Evolutionary conservation across 2,113 vertebrate genomes (phyloP), one percentile per base, ranked within the genome.

Genomic region (Psittacula cyanocephala): DNA sequence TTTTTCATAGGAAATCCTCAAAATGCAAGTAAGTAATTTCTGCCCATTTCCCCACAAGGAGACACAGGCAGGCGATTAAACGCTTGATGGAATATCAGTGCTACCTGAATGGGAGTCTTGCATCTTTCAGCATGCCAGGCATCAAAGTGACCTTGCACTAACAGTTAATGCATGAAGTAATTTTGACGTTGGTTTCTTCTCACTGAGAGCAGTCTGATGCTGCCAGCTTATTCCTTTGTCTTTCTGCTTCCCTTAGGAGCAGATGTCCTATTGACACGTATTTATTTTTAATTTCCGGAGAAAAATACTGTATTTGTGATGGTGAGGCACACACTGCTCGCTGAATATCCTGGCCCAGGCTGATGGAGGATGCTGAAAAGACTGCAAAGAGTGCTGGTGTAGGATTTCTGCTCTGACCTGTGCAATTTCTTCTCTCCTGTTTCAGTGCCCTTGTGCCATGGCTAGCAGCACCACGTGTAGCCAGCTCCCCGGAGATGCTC

Each of bases 281-380:
- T 55, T 60, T 76, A 18, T 62, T 78, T 91, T 83, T 68, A 29
- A 81, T 89, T 89, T 72, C 87, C 1, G 3, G 72, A 59, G 53
- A 24, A 91, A 60, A 81, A 29, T 1, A 3, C 0, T 1, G 5
- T 47, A 1, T 83, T 86, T 72, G 28, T 43, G 74, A 41, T 11
- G 46, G 29, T 6, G 62, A 60, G 49, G 27, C 41, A 31, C 12
- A 2, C 3, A 0, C 18, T 47, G 18, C 52, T 65, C 0, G 0
- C 43, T 31, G 41, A 52, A 12, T 53, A 31, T 43, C 22, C 65
- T 8, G 25, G 52, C 15, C 24, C 17, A 5, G 5, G 8, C 33
- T 6, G 59, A 35, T 0, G 3, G 76, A 78, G 9, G n/a, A 39
- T 50, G 41, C 44, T 64, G 80, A 33, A 35, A 33, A 71, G 24